Conservation (phyloP, 1,140 invertebrate genomes). For the Calosoma granatense region DNA sequence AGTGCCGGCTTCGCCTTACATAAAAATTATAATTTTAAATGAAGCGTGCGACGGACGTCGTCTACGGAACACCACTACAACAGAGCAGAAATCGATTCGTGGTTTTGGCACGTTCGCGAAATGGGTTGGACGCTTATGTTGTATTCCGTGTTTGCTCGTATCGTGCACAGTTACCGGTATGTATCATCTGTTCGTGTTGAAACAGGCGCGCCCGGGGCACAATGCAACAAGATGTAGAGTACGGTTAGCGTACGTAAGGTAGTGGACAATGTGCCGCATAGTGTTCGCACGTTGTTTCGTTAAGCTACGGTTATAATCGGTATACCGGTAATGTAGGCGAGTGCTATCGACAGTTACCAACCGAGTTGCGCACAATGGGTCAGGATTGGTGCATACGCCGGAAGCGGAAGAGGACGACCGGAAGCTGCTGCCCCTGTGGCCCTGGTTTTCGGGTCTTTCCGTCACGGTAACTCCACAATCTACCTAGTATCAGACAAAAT, state of each 20-base stretch:
- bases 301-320: too few relatives aligned
- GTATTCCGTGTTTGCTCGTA: neutral
- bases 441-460: conserved; percentile 46
- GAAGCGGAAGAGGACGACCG: conserved; percentile 50
- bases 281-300: too few relatives aligned
- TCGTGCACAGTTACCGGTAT: neutral
- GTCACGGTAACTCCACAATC: conserved; percentile 41
- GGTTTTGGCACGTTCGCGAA: conserved; percentile 5
- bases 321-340: neutral
- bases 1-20: too few relatives aligned
- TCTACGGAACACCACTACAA: too few relatives aligned
- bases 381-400: conserved; percentile 61
- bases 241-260: too few relatives aligned
- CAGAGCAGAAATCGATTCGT: neutral
- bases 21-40: conserved; percentile 7
- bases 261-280: too few relatives aligned
- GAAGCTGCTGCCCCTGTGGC: conserved; percentile 42
- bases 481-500: neutral
- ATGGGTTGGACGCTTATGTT: neutral
- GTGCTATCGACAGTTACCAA: neutral
- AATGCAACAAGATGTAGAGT: neutral
- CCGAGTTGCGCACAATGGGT: conserved; percentile 47
- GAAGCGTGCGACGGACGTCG: neutral
- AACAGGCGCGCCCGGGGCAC: neutral
- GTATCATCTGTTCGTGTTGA: neutral